Base-by-base conservation (phyloP, 1,140 invertebrate genomes). In the Lepidurus apus region DNA sequence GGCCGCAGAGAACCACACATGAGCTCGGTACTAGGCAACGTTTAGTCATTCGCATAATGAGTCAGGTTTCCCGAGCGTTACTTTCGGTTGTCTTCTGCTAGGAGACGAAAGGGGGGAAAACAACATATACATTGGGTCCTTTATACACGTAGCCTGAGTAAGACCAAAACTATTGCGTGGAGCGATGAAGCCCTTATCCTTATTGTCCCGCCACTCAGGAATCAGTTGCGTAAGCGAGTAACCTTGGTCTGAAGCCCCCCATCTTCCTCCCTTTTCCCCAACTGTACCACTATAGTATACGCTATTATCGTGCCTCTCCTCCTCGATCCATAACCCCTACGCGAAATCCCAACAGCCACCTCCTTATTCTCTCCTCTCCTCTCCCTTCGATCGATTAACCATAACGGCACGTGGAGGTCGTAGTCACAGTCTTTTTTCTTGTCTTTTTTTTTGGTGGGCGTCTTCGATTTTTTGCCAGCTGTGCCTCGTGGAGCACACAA, bases 381-480 rank as follows among this genome's bases (percentile, higher is more conserved):
- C 53, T n/a, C 8, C 53, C 21, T 65, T 65, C 53, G 53, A 65
- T 65, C 53, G 53, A 65, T 65, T 65, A 65, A 65, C 53, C 53
- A 65, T 65, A 65, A 65, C 53, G 53, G 53, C 53, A 65, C 53
- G 53, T 65, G 53, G 53, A 65, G 53, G 53, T 65, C 53, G 53
- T 65, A 65, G 53, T 65, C 53, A 47, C 45, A 17, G 53, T 65
- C 47, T 65, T 65, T 65, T n/a, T 65, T 65, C 47, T 8, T 65
- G 47, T 65, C 47, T 65, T 21, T 65, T 34, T 26, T 47, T 47
- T 65, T 21, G 53, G 53, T 65, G 21, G 53, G 53, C 53, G 53
- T 65, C 53, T 65, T 65, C 53, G 53, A 65, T 65, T 65, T 65
- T 65, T 65, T 21, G 53, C 53, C 53, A 65, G 53, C 53, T 65